These are phyloP conservation scores for Atta colombica DNA, from an alignment of 1,140 invertebrate genomes.

Conservation along the genomic window DNA sequence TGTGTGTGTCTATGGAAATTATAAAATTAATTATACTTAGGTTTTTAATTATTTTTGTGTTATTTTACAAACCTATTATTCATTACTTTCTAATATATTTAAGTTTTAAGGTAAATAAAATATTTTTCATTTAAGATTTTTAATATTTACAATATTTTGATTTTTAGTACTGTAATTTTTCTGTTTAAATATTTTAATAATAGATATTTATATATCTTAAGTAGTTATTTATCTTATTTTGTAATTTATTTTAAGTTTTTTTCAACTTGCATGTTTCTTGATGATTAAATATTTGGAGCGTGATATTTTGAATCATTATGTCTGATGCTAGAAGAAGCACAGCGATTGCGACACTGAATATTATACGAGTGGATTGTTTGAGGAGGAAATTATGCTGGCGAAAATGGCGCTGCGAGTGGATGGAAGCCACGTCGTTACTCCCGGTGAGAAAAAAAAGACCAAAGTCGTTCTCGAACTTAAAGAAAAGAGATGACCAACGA, in stretches of 20 bases:
- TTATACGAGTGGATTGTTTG: constrained; percentile 56
- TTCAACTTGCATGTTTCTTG: not conserved
- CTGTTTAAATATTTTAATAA: not conserved
- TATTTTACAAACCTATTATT: not conserved
- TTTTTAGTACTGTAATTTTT: not conserved
- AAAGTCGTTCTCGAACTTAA: constrained; percentile 34
- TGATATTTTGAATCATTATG: not conserved
- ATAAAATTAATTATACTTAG: not conserved
- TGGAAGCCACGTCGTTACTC: constrained; percentile 33
- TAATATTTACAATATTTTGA: not conserved
- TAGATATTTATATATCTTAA: not conserved
- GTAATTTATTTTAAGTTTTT: not conserved
- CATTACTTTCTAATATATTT: not conserved
- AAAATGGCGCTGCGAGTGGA: constrained; percentile 36
- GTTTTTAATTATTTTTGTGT: no score
- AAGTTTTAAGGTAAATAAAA: not conserved
- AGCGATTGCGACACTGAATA: constrained; percentile 29
- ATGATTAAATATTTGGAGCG: not conserved
- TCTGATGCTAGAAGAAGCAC: not conserved
- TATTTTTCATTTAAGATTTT: not conserved
- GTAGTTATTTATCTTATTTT: not conserved
- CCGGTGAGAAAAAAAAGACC: constrained; percentile 42
- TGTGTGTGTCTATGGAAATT: not conserved
- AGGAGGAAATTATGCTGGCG: constrained; percentile 44
- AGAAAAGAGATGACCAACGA: constrained; percentile 11